Evolutionary conservation across 2,113 vertebrate species (phyloP).

Genomic region (Tapirus terrestris): DNA sequence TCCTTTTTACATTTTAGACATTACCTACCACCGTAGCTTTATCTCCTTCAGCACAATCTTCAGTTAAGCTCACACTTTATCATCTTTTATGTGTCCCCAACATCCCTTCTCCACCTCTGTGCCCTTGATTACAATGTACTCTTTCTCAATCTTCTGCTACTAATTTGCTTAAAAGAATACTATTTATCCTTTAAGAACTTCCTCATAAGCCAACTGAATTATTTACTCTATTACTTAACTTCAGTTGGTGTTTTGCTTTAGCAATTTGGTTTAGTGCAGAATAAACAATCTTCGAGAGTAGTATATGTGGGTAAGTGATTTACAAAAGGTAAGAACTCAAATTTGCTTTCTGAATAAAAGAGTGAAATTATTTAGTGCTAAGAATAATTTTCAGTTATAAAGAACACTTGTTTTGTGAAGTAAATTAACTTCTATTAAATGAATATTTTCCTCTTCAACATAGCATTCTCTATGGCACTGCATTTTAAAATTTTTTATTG

Average conservation of each 20-base stretch:
- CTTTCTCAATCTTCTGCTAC: background rate
- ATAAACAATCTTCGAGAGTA: background rate
- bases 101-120: fast-evolving
- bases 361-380: background rate
- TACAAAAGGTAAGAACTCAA: background rate
- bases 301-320: background rate
- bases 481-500: background rate
- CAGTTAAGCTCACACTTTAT: background rate
- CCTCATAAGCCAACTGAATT: background rate
- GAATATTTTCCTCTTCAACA: background rate
- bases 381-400: background rate
- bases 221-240: background rate
- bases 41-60: background rate
- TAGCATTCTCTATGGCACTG: background rate
- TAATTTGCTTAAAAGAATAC: background rate
- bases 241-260: background rate
- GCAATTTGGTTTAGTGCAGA: background rate
- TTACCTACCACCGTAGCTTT: background rate
- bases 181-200: background rate
- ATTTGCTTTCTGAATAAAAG: background rate
- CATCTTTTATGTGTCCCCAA: background rate
- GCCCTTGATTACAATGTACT: background rate
- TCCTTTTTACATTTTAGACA: background rate
- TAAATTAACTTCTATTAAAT: background rate
- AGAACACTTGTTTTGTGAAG: background rate